Conservation (phyloP, 2,113 vertebrate species). For the Merops nubicus region DNA sequence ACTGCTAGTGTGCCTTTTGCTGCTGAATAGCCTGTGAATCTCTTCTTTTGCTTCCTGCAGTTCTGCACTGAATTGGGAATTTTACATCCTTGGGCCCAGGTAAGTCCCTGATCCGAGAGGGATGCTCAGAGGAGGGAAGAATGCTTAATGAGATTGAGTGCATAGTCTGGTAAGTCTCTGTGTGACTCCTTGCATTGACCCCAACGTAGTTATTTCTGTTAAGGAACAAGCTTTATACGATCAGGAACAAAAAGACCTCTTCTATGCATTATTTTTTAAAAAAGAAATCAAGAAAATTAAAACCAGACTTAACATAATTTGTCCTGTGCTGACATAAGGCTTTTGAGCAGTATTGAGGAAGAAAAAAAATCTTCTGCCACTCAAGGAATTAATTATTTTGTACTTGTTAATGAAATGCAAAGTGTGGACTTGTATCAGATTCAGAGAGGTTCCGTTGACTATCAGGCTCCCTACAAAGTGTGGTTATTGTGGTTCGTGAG, state of each 20-base stretch:
- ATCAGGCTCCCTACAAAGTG: not conserved
- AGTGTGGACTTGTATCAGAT: not conserved
- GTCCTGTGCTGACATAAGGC: not conserved
- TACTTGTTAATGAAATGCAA: not conserved
- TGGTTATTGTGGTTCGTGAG: not conserved
- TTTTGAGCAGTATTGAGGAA: not conserved
- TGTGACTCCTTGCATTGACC: not conserved
- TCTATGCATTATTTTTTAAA: not conserved
- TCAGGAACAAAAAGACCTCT: not conserved
- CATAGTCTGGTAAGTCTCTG: not conserved
- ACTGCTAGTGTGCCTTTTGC: not conserved
- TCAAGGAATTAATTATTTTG: not conserved
- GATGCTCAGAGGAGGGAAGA: not conserved
- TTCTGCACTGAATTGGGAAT: not conserved
- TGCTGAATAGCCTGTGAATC: not conserved
- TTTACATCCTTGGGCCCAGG: not conserved
- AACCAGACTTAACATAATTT: not conserved
- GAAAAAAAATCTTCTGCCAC: not conserved
- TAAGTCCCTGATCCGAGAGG: not conserved
- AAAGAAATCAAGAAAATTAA: not conserved
- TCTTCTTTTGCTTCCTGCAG: not conserved
- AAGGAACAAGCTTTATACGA: not conserved
- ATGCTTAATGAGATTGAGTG: not conserved
- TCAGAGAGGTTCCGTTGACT: not conserved
- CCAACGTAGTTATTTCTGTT: not conserved